These are phyloP conservation scores for Amblyteles armatorius DNA, from an alignment of 2,888 invertebrate genomes.

Conservation along the genomic window DNA sequence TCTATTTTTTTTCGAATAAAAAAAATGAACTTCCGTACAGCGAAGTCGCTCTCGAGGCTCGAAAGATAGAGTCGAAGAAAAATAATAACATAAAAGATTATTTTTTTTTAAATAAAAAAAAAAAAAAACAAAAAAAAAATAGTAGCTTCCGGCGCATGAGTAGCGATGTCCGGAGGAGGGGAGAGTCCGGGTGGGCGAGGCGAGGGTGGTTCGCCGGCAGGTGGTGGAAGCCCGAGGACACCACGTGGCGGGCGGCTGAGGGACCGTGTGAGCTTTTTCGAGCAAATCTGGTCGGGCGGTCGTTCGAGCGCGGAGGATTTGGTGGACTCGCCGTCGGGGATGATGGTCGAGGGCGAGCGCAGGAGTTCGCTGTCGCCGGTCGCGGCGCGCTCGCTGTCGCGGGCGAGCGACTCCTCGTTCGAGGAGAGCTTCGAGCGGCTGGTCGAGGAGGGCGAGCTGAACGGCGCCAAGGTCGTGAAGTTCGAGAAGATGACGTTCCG, in stretches of 20 bases:
- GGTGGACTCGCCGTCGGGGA: slow-evolving; percentile 76
- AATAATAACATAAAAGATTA: too few species aligned
- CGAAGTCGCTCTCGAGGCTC: too few species aligned
- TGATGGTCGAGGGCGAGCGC: slow-evolving; percentile 72
- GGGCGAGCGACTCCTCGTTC: slow-evolving; percentile 82
- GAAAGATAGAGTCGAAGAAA: too few species aligned
- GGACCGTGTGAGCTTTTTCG: slow-evolving; percentile 92
- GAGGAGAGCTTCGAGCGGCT: slow-evolving; percentile 86
- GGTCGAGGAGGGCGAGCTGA: slow-evolving; percentile 89
- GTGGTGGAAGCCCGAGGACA: slow-evolving; percentile 79
- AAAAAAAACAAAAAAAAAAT: too few species aligned
- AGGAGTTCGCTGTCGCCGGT: slow-evolving; percentile 81
- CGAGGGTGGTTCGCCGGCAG: slow-evolving; percentile 68
- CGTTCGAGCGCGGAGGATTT: slow-evolving; percentile 82
- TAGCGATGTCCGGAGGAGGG: slow-evolving; percentile 69
- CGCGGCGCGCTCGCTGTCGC: slow-evolving; percentile 80
- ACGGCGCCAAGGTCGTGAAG: slow-evolving; percentile 89
- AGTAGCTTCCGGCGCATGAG: too few species aligned
- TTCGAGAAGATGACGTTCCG: slow-evolving; percentile 90
- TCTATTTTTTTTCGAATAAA: neutral
- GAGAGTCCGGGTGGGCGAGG: slow-evolving; percentile 71
- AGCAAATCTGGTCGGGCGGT: slow-evolving; percentile 89
- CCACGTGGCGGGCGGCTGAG: slow-evolving; percentile 86
- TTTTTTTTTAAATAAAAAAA: too few species aligned
- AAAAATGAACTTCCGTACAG: neutral